These are phyloP conservation scores for Epicampocera succincta DNA, from an alignment of 2,888 invertebrate species.

Conservation along the genomic window DNA sequence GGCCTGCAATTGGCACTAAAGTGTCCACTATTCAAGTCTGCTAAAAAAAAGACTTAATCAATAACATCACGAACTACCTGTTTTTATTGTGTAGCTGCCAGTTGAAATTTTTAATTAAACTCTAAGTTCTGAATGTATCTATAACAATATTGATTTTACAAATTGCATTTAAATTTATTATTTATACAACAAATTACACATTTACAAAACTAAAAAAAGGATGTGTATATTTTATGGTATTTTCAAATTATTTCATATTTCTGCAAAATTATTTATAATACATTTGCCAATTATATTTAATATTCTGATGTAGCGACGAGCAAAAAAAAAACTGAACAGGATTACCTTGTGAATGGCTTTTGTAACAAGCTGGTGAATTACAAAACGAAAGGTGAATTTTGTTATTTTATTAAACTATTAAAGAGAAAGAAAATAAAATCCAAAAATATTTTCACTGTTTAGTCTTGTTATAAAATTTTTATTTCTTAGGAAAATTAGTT, in stretches of 20 bases:
- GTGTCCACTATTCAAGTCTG: no score
- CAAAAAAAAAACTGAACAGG: background rate
- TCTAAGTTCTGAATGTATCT: conserved; percentile 53
- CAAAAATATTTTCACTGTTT: no score
- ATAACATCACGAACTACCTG: conserved; percentile 15
- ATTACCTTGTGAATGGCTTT: background rate
- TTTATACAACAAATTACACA: conserved; percentile 58
- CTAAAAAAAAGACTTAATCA: no score
- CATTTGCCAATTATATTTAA: conserved; percentile 3
- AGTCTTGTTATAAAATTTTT: no score
- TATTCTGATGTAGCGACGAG: background rate
- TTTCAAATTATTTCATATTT: background rate
- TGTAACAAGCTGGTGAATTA: background rate
- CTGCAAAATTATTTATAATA: conserved; percentile 10
- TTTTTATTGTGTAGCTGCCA: conserved; percentile 30
- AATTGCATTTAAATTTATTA: conserved; percentile 65
- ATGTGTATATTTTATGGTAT: conserved; percentile 22
- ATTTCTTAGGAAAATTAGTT: no score
- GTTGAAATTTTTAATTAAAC: conserved; percentile 60
- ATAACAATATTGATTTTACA: conserved; percentile 59
- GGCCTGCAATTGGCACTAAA: no score
- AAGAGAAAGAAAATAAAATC: no score
- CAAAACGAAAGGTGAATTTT: no score
- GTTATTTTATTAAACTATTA: no score
- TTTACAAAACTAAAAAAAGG: conserved; percentile 5